Percentiles rank a stretch among this genome's conserved stretches.
phyloP scores from a whole-genome alignment of 2,797 vertebrate species.

The Fistularia commersonii region DNA sequence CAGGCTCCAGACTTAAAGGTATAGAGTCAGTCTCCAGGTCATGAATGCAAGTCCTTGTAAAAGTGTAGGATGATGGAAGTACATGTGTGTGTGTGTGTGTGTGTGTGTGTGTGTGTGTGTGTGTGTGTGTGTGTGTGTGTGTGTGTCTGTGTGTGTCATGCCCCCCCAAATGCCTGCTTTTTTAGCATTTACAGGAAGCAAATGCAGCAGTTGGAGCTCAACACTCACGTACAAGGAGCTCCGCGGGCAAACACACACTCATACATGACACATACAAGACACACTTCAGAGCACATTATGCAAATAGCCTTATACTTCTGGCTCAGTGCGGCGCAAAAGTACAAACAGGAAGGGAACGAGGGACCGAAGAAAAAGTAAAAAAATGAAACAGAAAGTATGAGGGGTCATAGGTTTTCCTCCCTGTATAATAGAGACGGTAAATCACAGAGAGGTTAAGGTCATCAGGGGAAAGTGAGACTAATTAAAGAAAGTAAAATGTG shows the following conservation, averaged over 20 bases:
- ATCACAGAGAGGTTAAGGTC: not conserved
- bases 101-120: not conserved
- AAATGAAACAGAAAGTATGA: conserved; percentile 15
- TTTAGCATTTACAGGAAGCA: no score
- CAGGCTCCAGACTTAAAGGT: no score
- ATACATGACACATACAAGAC: conserved; percentile 18
- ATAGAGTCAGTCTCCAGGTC: not conserved
- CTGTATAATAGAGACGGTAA: conserved; percentile 16
- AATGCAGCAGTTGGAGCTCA: conserved; percentile 34
- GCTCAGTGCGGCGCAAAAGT: conserved; percentile 28
- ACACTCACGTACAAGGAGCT: conserved; percentile 28
- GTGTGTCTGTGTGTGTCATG: conserved; percentile 5
- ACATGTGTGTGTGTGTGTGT: no score
- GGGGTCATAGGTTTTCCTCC: conserved; percentile 20
- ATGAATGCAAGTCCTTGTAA: not conserved
- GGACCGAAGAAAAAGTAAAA: conserved; percentile 16
- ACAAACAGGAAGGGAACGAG: conserved; percentile 25
- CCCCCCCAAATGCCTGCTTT: no score
- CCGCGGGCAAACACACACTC: conserved; percentile 6
- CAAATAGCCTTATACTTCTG: conserved; percentile 53
- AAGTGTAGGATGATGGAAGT: not conserved
- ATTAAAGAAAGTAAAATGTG: conserved; percentile 44
- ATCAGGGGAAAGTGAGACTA: conserved; percentile 32
- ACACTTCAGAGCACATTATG: conserved; percentile 53
- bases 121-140: not conserved